These are phyloP conservation scores for Nanorana parkeri DNA, from an alignment of 2,113 vertebrate species.

Conservation along the genomic window DNA sequence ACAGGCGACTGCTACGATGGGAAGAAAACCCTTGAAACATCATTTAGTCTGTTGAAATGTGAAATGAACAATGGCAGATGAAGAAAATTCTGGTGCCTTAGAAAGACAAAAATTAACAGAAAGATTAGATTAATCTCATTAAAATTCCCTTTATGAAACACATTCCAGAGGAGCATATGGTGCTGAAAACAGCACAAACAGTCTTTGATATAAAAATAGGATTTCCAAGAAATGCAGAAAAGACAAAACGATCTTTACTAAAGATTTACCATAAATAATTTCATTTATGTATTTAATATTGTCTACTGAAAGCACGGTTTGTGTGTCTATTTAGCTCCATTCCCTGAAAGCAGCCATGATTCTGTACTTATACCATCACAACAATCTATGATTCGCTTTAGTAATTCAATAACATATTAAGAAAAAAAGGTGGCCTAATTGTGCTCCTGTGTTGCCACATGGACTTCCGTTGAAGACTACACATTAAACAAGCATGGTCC, in stretches of 20 bases:
- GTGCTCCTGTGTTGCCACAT: too few species aligned
- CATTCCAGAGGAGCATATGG: conserved; percentile 44
- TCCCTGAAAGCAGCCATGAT: too few species aligned
- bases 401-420: too few species aligned
- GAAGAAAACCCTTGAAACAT: conserved; percentile 9
- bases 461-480: too few species aligned
- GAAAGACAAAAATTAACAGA: conserved; percentile 36
- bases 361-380: too few species aligned
- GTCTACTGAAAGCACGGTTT: too few species aligned
- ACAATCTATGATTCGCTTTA: too few species aligned
- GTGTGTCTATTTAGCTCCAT: too few species aligned
- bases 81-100: conserved; percentile 21
- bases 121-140: conserved; percentile 52
- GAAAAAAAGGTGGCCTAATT: too few species aligned
- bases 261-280: conserved; percentile 14
- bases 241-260: not conserved
- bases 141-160: conserved; percentile 49
- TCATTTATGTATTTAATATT: not conserved
- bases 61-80: not conserved
- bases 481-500: too few species aligned
- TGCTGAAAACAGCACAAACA: conserved; percentile 31
- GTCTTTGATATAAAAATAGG: conserved; percentile 28
- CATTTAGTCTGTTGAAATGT: not conserved
- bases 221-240: conserved; percentile 28
- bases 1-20: not conserved